Evolutionary conservation across 2,888 invertebrate species (phyloP).

Genomic region (Hypselothyrea guttata): DNA sequence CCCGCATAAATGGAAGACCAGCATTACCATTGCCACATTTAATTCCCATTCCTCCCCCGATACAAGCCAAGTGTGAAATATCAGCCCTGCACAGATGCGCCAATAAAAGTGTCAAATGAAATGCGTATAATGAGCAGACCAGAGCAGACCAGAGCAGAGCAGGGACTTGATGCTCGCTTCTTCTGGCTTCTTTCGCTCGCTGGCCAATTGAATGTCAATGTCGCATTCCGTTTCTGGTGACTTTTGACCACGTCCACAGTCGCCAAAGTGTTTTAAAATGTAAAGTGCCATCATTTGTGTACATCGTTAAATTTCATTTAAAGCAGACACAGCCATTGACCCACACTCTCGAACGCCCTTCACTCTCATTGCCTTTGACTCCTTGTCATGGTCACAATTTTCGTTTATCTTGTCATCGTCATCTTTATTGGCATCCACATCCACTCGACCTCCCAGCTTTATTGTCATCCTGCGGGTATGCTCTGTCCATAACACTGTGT

Average conservation of each 20-base stretch:
- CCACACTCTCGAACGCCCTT: background rate
- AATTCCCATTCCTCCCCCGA: slow-evolving; percentile 32
- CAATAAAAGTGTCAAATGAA: slow-evolving; percentile 77
- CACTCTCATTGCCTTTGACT: background rate
- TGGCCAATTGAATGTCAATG: slow-evolving; percentile 63
- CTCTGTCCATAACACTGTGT: slow-evolving; percentile 62
- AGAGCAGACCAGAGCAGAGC: slow-evolving; percentile 25
- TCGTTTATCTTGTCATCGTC: slow-evolving; percentile 63
- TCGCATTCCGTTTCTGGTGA: slow-evolving; percentile 45
- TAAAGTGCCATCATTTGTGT: slow-evolving; percentile 72
- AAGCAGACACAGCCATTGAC: slow-evolving; percentile 50
- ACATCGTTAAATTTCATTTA: slow-evolving; percentile 76
- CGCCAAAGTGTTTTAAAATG: slow-evolving; percentile 70
- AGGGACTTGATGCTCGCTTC: slow-evolving; percentile 11
- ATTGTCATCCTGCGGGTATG: slow-evolving; percentile 48
- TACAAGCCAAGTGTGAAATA: slow-evolving; percentile 58
- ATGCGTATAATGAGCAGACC: slow-evolving; percentile 68
- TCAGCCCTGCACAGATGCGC: slow-evolving; percentile 54
- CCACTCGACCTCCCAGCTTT: slow-evolving; percentile 2
- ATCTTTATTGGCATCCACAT: slow-evolving; percentile 66
- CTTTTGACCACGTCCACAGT: slow-evolving; percentile 45
- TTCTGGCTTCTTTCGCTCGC: slow-evolving; percentile 2
- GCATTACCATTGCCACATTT: slow-evolving; percentile 63
- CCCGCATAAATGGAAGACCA: slow-evolving; percentile 62
- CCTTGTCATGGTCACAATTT: slow-evolving; percentile 31